Conservation (phyloP, 1,140 invertebrate species). For the Delia radicum region DNA sequence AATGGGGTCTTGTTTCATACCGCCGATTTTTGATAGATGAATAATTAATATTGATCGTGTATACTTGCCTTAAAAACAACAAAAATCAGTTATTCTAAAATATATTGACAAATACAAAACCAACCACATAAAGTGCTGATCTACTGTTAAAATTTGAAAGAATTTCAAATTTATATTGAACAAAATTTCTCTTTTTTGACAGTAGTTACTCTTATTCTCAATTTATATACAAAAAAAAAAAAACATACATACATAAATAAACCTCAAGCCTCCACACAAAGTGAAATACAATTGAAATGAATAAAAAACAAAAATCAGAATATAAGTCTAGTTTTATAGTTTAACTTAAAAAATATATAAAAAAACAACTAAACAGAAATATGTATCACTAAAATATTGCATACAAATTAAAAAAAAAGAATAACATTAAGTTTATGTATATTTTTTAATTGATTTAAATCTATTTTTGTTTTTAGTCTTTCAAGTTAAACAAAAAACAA, state of each 20-base stretch:
- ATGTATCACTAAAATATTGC: not conserved
- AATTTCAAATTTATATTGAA: not conserved
- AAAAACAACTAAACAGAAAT: not conserved
- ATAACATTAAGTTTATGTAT: not conserved
- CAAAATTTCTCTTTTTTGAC: not conserved
- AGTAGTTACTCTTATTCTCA: constrained; percentile 17
- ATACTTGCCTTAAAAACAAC: too few relatives aligned
- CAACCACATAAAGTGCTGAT: constrained; percentile 2
- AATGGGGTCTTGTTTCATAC: too few relatives aligned
- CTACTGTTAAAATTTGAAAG: constrained; percentile 8
- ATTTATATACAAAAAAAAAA: constrained; percentile 14
- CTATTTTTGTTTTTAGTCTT: too few relatives aligned
- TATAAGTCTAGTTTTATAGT: constrained; percentile 1
- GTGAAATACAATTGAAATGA: not conserved
- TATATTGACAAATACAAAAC: constrained; percentile 6
- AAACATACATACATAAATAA: not conserved
- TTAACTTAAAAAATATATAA: constrained; percentile 1
- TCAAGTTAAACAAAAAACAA: not conserved
- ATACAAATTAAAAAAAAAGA: not conserved
- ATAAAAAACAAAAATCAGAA: not conserved
- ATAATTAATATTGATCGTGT: too few relatives aligned
- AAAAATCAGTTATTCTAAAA: not conserved
- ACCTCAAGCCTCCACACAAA: constrained; percentile 17
- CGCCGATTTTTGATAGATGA: too few relatives aligned
- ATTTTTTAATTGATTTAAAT: too few relatives aligned